phyloP scores from a whole-genome alignment of 2,797 vertebrate genomes.

The Hydrophis major region DNA sequence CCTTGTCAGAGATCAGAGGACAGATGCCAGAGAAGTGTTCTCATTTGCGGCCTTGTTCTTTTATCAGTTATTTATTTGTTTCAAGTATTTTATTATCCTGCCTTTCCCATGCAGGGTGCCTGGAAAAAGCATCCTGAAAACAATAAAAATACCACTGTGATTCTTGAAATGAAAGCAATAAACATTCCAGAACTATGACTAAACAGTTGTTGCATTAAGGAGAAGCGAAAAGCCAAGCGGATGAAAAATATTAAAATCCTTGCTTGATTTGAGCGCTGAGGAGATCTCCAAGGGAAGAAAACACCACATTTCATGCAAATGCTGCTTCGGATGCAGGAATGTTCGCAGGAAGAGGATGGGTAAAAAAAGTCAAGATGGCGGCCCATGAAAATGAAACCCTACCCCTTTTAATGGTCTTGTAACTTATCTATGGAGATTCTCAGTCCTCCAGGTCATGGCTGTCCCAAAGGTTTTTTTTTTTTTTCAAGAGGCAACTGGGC shows the following conservation, averaged over 20 bases:
- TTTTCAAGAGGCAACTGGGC: too few species aligned
- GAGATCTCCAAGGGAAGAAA: neutral
- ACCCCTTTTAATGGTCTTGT: neutral
- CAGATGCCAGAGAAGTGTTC: neutral
- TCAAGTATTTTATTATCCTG: neutral
- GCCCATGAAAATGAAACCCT: neutral
- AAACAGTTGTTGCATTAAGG: neutral
- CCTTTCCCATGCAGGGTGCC: neutral
- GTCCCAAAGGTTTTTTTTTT: too few species aligned
- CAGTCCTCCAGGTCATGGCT: neutral
- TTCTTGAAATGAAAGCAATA: neutral
- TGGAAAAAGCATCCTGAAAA: neutral
- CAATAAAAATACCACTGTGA: neutral
- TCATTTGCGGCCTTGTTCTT: neutral
- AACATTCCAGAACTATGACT: neutral
- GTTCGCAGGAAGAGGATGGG: neutral
- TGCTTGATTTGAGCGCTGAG: neutral
- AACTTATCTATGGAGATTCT: neutral
- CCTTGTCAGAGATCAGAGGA: neutral
- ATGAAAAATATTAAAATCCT: neutral
- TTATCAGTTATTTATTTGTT: neutral
- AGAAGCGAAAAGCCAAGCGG: neutral
- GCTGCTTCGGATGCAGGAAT: neutral
- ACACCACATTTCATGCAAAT: neutral
- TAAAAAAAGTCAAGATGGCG: neutral